A percentile compares a stretch with the other conserved stretches of the same genome.
Evolutionary conservation across 2,797 vertebrate genomes (phyloP).

Genomic region (Mycteria americana): DNA sequence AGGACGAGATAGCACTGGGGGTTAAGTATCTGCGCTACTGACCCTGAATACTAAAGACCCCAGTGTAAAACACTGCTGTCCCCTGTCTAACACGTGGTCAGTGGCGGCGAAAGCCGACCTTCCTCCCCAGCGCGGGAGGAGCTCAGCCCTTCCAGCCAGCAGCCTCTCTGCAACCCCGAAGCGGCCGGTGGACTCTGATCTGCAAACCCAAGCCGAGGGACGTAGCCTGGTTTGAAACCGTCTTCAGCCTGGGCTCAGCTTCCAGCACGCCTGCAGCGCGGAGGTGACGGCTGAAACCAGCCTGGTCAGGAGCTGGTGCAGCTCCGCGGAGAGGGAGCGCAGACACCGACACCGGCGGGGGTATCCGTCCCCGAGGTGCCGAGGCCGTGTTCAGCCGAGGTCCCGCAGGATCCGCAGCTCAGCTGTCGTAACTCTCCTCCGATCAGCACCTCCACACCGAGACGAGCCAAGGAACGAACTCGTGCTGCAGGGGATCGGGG

Average conservation of each 20-base stretch:
- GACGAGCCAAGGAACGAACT: neutral
- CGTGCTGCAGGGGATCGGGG: neutral
- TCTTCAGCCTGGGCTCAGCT: neutral
- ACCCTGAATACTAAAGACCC: neutral
- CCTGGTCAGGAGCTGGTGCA: fast-evolving
- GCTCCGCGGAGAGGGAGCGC: fast-evolving
- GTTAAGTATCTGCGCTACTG: no score
- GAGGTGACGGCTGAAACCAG: neutral
- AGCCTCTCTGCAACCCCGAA: neutral
- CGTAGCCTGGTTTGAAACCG: neutral
- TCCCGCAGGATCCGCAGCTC: neutral
- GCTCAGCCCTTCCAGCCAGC: neutral
- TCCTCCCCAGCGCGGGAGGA: neutral
- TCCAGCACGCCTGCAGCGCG: fast-evolving
- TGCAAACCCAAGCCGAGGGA: neutral
- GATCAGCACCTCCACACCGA: fast-evolving
- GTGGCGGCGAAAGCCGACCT: neutral
- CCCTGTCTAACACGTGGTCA: neutral
- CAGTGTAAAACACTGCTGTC: neutral
- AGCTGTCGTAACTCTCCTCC: neutral
- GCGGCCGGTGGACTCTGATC: neutral
- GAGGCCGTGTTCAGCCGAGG: neutral
- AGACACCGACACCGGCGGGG: neutral
- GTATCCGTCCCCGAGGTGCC: fast-evolving
- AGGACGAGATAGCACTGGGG: neutral